A percentile compares a stretch with the other conserved stretches of the same genome.
phyloP scores from a whole-genome alignment of 2,113 vertebrate genomes.

The Murina feae region DNA sequence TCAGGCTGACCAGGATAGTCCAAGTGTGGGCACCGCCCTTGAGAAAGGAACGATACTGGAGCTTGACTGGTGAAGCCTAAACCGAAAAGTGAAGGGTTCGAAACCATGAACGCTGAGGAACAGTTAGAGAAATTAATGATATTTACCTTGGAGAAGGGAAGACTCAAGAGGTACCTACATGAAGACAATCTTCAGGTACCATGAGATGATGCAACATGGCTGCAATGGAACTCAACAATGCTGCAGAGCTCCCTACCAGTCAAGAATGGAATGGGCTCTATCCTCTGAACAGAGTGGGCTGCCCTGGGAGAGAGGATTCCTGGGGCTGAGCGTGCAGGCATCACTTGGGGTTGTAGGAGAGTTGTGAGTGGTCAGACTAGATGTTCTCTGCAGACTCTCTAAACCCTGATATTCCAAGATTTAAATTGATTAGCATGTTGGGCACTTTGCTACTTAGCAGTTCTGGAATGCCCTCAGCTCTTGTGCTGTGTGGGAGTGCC shows the following conservation, averaged over 20 bases:
- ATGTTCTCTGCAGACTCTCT: not conserved
- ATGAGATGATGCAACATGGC: not conserved
- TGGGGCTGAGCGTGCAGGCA: not conserved
- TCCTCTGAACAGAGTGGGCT: not conserved
- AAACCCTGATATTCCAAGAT: not conserved
- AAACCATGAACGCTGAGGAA: not conserved
- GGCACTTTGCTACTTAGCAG: not conserved
- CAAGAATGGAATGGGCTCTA: not conserved
- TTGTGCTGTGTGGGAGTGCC: not conserved
- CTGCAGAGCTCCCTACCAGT: not conserved
- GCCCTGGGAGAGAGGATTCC: not conserved
- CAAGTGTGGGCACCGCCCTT: not conserved
- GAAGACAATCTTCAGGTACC: not conserved
- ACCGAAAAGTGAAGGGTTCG: not conserved
- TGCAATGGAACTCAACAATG: not conserved
- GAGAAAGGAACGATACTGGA: not conserved
- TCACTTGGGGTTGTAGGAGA: not conserved
- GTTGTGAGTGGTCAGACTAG: not conserved
- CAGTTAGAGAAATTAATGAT: not conserved
- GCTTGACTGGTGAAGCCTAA: not conserved
- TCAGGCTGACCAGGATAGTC: not conserved
- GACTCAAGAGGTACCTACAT: not conserved
- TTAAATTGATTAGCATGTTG: not conserved
- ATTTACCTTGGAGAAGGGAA: not conserved
- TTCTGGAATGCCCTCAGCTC: not conserved